Evolutionary conservation across 1,140 invertebrate genomes (phyloP).

Genomic region (Micrasema longulum): DNA sequence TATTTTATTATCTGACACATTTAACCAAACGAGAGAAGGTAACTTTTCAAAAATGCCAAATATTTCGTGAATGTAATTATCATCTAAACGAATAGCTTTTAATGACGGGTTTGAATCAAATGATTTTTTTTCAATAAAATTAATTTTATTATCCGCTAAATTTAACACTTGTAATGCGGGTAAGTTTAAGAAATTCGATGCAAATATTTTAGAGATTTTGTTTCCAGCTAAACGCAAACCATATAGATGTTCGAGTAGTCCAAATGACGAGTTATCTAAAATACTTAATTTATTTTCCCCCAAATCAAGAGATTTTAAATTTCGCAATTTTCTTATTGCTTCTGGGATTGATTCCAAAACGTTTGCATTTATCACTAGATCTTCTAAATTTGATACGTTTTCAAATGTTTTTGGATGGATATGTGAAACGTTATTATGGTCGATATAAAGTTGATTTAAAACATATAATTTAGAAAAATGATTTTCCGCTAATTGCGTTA

Average conservation of each 20-base stretch:
- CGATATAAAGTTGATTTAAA: constrained; percentile 80
- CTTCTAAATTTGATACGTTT: constrained; percentile 85
- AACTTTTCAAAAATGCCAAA: constrained; percentile 87
- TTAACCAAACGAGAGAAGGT: constrained; percentile 86
- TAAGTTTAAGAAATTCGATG: constrained; percentile 83
- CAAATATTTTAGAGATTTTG: constrained; percentile 87
- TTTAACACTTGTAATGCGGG: constrained; percentile 89
- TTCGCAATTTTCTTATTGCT: constrained; percentile 77
- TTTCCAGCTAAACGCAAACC: constrained; percentile 89
- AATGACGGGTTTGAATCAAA: constrained; percentile 84
- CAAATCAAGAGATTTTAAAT: constrained; percentile 85
- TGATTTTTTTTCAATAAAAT: constrained; percentile 82
- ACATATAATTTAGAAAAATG: constrained; percentile 84
- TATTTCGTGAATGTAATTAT: constrained; percentile 87
- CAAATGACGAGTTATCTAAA: constrained; percentile 83
- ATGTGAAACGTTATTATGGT: constrained; percentile 82
- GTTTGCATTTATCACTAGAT: constrained; percentile 89
- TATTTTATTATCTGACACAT: constrained; percentile 91
- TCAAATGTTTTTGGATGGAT: constrained; percentile 84
- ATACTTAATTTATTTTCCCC: constrained; percentile 85
- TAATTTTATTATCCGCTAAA: constrained; percentile 87
- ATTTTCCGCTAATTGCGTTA: constrained; percentile 80
- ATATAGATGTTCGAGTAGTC: constrained; percentile 82
- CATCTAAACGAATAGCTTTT: constrained; percentile 87
- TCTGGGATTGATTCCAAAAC: constrained; percentile 81